phyloP scores from a whole-genome alignment of 1,140 invertebrate species.

The Wiebesia pumilae region DNA sequence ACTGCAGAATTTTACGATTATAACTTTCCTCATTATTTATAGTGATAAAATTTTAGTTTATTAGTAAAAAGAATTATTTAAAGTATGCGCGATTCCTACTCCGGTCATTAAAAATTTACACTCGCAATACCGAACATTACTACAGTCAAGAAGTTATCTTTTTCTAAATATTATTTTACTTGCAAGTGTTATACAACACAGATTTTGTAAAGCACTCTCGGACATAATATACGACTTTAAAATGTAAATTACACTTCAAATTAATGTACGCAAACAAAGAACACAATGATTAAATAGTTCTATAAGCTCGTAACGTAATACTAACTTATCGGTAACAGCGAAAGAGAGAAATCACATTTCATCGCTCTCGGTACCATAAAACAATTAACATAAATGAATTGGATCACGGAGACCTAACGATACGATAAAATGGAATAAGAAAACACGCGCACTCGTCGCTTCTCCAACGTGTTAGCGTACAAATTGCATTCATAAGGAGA shows the following conservation, averaged over 20 bases:
- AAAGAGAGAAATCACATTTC: neutral
- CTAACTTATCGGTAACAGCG: neutral
- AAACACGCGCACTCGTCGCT: neutral
- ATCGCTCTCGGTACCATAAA: neutral
- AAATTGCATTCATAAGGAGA: constrained; percentile 22
- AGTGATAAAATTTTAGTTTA: too few relatives aligned
- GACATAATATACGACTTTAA: neutral
- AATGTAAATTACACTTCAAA: neutral
- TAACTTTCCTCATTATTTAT: too few relatives aligned
- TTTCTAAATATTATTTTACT: neutral
- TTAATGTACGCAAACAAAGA: neutral
- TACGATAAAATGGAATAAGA: neutral
- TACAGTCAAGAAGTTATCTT: too few relatives aligned
- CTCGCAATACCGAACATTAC: too few relatives aligned
- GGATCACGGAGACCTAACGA: neutral
- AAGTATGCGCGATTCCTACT: too few relatives aligned
- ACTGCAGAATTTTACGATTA: too few relatives aligned
- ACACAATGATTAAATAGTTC: too few relatives aligned
- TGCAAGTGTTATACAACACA: neutral
- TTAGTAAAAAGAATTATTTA: too few relatives aligned
- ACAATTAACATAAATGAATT: neutral
- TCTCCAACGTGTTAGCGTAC: constrained; percentile 23
- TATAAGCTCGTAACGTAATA: too few relatives aligned
- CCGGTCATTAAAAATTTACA: too few relatives aligned
- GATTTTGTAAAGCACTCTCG: neutral